A percentile compares a stretch with the other conserved stretches of the same genome.
Conservation (phyloP, 2,113 vertebrate species). For the Catharus fuscescens region DNA sequence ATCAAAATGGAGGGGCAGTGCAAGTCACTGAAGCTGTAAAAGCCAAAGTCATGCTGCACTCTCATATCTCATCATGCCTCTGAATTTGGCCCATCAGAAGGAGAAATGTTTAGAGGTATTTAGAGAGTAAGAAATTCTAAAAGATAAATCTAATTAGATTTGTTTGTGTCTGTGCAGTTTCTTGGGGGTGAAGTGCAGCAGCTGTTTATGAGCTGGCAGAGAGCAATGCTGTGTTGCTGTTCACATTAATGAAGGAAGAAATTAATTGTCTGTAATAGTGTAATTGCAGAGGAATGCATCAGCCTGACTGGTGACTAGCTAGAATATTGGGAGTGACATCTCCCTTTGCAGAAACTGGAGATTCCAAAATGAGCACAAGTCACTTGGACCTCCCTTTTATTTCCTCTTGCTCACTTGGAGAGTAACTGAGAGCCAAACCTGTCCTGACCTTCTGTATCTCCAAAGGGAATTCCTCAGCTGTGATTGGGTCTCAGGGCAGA, state of each 20-base stretch:
- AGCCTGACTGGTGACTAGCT: not conserved
- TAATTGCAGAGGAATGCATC: not conserved
- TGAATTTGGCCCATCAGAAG: not conserved
- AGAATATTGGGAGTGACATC: not conserved
- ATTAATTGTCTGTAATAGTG: not conserved
- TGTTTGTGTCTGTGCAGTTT: not conserved
- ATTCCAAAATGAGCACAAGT: not conserved
- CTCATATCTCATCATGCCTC: not conserved
- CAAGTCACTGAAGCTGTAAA: not conserved
- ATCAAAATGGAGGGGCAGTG: not conserved
- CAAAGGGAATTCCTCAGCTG: not conserved
- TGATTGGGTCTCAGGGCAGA: not conserved
- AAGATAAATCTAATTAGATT: not conserved
- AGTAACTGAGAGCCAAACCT: not conserved
- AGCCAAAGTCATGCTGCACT: not conserved
- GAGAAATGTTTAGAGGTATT: not conserved
- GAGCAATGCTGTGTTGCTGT: not conserved
- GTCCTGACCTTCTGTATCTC: not conserved
- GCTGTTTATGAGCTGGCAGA: slow-evolving; percentile 16
- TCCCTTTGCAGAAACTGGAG: not conserved
- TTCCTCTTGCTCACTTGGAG: not conserved
- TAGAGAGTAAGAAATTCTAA: not conserved
- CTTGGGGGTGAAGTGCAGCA: not conserved
- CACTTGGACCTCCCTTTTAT: not conserved
- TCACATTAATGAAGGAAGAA: slow-evolving; percentile 26